Base-by-base conservation (phyloP, 2,113 vertebrate genomes). In the Neolamprologus brichardi region DNA sequence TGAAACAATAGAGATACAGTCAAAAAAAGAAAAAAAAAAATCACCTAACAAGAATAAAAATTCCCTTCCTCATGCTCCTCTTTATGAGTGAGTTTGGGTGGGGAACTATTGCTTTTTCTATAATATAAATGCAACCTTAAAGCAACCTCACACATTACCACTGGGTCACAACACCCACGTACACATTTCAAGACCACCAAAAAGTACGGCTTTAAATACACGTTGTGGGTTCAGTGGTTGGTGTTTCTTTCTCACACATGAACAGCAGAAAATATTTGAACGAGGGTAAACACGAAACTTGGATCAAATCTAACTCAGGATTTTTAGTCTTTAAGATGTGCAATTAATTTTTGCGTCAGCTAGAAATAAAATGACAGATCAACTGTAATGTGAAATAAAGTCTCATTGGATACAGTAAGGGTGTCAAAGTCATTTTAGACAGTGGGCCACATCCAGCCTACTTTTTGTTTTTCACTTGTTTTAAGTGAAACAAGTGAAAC, bases 1-100 rank as follows among this genome's bases (percentile, higher is more conserved):
- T n/a, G 5, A 53, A 49, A 62, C 18, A 9, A 53, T 6, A 37
- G 10, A 83, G 6, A 18, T 3, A 53, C 44, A 32, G 37, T 82
- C 5, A 37, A 56, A 81, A 25, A 54, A 14, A 13, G 0, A 1
- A 20, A 7, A 7, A 3, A 44, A 13, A 41, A 6, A 7, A 44
- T 5, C 58, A 53, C 39, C 8, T 5, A 32, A 39, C 25, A 18
- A 32, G 5, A 34, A 46, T 8, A 6, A 10, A 52, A 30, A 39
- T 14, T 18, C 2, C 11, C n/a, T 49, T 62, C 32, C 34, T 58
- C 12, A 23, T 13, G 17, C 14, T 53, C 4, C n/a, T 15, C 41
- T 25, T 28, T 39, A 4, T 67, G 30, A 51, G 17, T 18, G 8
- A 20, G 1, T 46, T 15, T 54, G 46, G n/a, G 60, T 49, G 20